Evolutionary conservation across 1,140 invertebrate species (phyloP), one percentile per base, ranked within the genome.

Genomic region (Bombus sylvicola): DNA sequence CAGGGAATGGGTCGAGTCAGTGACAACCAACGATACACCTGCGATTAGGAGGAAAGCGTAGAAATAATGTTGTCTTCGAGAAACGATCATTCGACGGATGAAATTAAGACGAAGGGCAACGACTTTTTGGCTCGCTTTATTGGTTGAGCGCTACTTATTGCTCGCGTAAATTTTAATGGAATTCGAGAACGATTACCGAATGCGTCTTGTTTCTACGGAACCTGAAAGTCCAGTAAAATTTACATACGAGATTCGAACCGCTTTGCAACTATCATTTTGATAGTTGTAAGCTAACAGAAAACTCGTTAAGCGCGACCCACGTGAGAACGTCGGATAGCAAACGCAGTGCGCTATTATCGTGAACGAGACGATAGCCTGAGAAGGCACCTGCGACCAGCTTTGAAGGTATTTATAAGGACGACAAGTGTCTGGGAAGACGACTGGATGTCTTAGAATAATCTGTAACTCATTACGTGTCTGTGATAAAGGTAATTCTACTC

Each of bases 91-190:
- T 31, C 43, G 72, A 74, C 22, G n/a, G 18, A 41, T 41, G 57
- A 62, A 62, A 77, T 77, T 64, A 77, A 77, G 18, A 5, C 57
- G 75, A 77, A 62, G 37, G 57, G 28, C 37, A 37, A 8, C 25
- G 75, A 8, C 31, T 53, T 34, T 47, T 18, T 28, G 9, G 31
- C 18, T 74, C 53, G 74, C n/a, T n/a, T 37, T 37, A 59, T 25
- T 59, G 9, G 12, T n/a, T n/a, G 41, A 72, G 15, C 28, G 28
- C 3, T 34, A 53, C 18, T 74, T 34, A 74, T 25, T 53, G 18
- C 73, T 53, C 43, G 10, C 13, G 41, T 75, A 13, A n/a, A 47
- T 41, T 73, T 73, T 18, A 74, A n/a, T 74, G 73, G n/a, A 34
- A 34, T 10, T 53, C n/a, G 41, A 34, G 9, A 31, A 25, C 25